These are phyloP conservation scores for Centroberyx gerrardi DNA, from an alignment of 2,797 vertebrate species.

Conservation along the genomic window DNA sequence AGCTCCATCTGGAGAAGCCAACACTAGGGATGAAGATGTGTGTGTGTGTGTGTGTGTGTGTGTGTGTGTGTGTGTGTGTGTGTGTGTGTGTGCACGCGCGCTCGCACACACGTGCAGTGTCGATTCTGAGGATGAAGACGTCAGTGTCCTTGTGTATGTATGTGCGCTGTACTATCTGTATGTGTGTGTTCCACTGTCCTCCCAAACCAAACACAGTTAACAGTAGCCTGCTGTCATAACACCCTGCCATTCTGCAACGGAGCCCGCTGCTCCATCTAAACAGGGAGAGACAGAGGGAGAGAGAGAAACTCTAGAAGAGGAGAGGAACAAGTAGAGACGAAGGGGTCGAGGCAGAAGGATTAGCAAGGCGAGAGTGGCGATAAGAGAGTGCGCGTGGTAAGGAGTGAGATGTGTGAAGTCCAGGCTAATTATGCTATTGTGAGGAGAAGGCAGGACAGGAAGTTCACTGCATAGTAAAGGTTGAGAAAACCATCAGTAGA, in stretches of 20 bases:
- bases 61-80: neutral
- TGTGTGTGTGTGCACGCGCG: constrained; percentile 5
- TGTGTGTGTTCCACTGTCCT: constrained; percentile 74
- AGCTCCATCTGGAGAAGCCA: constrained; percentile 72
- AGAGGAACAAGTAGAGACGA: constrained; percentile 20
- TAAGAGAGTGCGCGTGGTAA: constrained; percentile 50
- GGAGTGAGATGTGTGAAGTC: constrained; percentile 58
- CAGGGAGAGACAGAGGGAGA: constrained; percentile 28
- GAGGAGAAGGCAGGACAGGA: constrained; percentile 75
- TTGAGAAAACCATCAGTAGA: constrained; percentile 46
- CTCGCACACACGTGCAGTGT: constrained; percentile 31
- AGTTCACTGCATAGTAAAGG: constrained; percentile 79
- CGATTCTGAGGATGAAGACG: constrained; percentile 65
- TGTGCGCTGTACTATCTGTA: constrained; percentile 52
- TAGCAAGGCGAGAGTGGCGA: constrained; percentile 47
- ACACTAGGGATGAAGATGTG: constrained; percentile 44
- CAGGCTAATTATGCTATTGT: constrained; percentile 43
- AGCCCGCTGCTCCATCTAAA: constrained; percentile 71
- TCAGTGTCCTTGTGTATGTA: constrained; percentile 62
- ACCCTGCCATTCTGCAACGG: constrained; percentile 73
- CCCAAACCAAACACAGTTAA: constrained; percentile 81
- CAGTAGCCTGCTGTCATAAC: constrained; percentile 84
- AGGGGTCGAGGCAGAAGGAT: constrained; percentile 35
- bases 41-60: neutral
- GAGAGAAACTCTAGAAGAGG: constrained; percentile 47